Base-by-base conservation (phyloP, 2,888 invertebrate genomes). In the Oscheius sp. region DNA sequence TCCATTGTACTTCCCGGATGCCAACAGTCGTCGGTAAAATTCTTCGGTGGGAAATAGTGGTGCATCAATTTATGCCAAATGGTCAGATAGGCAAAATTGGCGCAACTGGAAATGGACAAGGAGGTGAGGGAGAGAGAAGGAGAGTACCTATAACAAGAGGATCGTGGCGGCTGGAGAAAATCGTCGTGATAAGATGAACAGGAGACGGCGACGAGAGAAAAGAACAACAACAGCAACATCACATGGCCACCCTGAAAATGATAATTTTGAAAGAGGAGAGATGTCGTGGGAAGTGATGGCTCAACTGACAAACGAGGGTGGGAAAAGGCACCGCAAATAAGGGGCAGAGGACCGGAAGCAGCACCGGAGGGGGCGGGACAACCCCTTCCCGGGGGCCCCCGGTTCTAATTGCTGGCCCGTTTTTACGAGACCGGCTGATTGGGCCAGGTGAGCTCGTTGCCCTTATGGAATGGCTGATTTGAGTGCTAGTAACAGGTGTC, bases 41-140 rank as follows among this genome's bases (percentile, higher is more conserved):
- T 86, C 71, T 84, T 85, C 3, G 86, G 86, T n/a, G 86, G 86
- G 69, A 80, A 86, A 56, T 86, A 86, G 69, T 86, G 84, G 59
- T 80, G 77, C 76, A 86, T 82, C 41, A 86, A 63, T 71, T 81
- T 76, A 0, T 82, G 75, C 86, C 86, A 86, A 9, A 84, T 58
- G 21, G 78, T 77, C 35, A 85, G 78, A 73, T 86, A 86, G 49
- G 77, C 80, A 23, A 77, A 78, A 18, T 84, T 84, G 23, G 84
- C 85, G 68, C 85, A 85, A 25, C 84, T 84, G 79, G 25, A 77
- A 56, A n/a, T n/a, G n/a, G n/a, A n/a, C n/a, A n/a, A 7, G 25
- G 5, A 6, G 23, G 23, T 27, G 7, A 6, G 13, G 35, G 21
- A 12, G 16, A 13, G 13, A 18, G 41, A 5, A 1, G 45, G 43